These are phyloP conservation scores for Eupithecia centaureata DNA, from an alignment of 2,888 invertebrate genomes.

Conservation along the genomic window DNA sequence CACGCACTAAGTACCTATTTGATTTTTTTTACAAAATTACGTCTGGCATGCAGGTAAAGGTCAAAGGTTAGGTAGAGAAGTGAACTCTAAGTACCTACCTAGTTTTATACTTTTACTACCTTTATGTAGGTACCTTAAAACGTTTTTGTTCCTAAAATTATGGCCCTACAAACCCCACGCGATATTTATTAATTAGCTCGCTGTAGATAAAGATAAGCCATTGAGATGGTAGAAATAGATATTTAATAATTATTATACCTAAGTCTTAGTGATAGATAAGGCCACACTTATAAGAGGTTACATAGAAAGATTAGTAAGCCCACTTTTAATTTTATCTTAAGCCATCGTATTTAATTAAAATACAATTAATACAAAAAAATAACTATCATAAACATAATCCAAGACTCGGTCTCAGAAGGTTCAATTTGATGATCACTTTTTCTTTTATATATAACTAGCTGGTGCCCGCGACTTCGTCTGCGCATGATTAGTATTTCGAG, in stretches of 20 bases:
- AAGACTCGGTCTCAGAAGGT: too few relatives aligned
- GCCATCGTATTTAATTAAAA: too few relatives aligned
- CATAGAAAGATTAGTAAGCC: background rate
- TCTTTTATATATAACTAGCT: too few relatives aligned
- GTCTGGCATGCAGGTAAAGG: background rate
- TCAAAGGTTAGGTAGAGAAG: background rate
- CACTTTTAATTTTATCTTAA: background rate
- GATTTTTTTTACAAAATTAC: too few relatives aligned
- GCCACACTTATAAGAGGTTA: background rate
- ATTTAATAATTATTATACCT: background rate
- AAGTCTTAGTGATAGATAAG: background rate
- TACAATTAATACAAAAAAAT: too few relatives aligned
- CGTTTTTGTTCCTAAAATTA: background rate
- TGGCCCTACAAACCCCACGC: background rate
- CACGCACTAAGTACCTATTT: too few relatives aligned
- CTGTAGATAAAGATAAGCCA: slow-evolving; percentile 2
- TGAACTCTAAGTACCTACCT: background rate
- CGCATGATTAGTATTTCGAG: too few relatives aligned
- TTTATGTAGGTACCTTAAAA: background rate
- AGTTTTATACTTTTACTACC: background rate
- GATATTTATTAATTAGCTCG: background rate
- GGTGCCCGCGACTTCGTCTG: too few relatives aligned
- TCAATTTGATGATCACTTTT: too few relatives aligned
- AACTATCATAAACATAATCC: too few relatives aligned
- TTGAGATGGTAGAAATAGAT: background rate